Percentiles rank a stretch among this genome's conserved stretches.
phyloP scores from a whole-genome alignment of 2,888 invertebrate species.

The Ashinkailepas kermadecensis region DNA sequence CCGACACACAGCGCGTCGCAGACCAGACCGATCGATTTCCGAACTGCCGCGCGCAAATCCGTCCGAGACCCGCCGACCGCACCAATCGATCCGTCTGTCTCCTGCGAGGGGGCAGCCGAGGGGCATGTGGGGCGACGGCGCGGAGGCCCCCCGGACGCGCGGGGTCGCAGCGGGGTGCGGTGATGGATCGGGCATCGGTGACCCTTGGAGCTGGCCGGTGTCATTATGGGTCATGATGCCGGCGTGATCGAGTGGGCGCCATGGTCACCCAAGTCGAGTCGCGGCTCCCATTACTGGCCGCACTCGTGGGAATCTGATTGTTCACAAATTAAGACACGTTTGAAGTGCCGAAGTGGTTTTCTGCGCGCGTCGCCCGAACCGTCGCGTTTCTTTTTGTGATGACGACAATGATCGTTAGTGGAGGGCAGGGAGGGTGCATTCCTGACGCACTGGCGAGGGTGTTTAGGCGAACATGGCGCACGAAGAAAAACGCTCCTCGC shows the following conservation, averaged over 20 bases:
- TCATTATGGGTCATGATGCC: constrained; percentile 17
- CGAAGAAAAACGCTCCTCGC: not conserved
- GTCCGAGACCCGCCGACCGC: not conserved
- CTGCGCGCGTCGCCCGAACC: not conserved
- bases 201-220: constrained; percentile 3
- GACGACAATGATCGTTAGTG: not conserved
- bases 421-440: not conserved
- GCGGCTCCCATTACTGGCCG: not conserved
- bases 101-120: not conserved
- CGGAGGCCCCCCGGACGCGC: not conserved
- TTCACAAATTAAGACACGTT: constrained; percentile 19
- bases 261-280: not conserved
- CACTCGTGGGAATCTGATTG: constrained; percentile 11
- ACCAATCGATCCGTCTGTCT: not conserved
- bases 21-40: not conserved
- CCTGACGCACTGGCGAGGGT: not conserved
- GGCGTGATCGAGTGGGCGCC: constrained; percentile 10
- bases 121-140: not conserved
- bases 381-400: not conserved
- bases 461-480: not conserved
- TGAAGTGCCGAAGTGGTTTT: constrained; percentile 18
- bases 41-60: not conserved
- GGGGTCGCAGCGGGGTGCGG: not conserved
- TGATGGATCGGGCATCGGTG: constrained; percentile 14
- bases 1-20: too few relatives aligned